Percentiles rank a stretch among this genome's conserved stretches.
phyloP scores from a whole-genome alignment of 2,113 vertebrate species.

The Apteryx mantelli region DNA sequence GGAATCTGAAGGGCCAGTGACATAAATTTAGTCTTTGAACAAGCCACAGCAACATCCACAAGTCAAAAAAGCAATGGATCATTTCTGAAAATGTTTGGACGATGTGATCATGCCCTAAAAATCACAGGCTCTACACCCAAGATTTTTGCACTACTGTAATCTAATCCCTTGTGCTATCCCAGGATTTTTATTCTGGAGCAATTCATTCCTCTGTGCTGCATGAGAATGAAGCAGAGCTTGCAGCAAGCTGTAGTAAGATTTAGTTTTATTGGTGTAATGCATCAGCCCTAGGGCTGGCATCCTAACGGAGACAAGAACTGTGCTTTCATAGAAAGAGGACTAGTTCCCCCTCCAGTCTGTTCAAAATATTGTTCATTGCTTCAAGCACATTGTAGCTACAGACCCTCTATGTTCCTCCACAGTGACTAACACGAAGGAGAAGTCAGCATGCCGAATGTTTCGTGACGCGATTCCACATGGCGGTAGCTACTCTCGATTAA shows the following conservation, averaged over 20 bases:
- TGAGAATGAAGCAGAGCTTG: not conserved
- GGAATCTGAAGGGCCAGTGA: not conserved
- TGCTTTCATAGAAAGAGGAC: conserved; percentile 59
- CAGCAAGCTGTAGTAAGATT: not conserved
- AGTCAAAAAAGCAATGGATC: not conserved
- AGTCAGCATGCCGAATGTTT: rapidly evolving
- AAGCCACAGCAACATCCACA: not conserved
- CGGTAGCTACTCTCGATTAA: not conserved
- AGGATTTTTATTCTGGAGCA: not conserved
- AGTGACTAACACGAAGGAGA: not conserved
- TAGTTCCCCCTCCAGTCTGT: conserved; percentile 73
- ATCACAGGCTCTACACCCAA: not conserved
- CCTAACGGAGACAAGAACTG: conserved; percentile 35
- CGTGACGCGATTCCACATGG: not conserved
- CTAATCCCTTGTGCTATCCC: not conserved
- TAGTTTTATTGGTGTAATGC: conserved; percentile 13
- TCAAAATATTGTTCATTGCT: conserved; percentile 61
- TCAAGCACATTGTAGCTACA: not conserved
- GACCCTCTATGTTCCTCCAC: not conserved
- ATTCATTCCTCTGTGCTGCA: not conserved
- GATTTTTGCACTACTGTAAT: not conserved
- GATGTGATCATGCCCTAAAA: not conserved
- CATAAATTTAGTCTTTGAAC: not conserved
- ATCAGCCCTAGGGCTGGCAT: conserved; percentile 35
- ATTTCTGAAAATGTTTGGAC: not conserved